Base-by-base conservation (phyloP, 2,113 vertebrate species). In the Vimba vimba region DNA sequence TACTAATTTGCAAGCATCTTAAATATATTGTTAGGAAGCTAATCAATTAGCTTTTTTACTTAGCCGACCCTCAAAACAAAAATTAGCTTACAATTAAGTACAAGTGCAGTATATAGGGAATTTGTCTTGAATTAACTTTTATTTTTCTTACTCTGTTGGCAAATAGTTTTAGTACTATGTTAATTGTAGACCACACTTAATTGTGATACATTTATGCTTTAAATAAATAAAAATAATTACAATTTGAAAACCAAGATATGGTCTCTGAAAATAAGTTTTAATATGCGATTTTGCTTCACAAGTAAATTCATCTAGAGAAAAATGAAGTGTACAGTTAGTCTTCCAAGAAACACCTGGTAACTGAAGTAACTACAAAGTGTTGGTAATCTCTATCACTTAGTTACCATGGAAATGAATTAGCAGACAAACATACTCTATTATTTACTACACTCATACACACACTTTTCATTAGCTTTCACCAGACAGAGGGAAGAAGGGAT, bases 381-480 rank as follows among this genome's bases (percentile, higher is more conserved):
- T 78, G 76, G 9, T 52, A 45, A n/a, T 33, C 47, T 33, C 52
- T 59, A 36, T 78, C 19, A 57, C 25, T 78, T 33, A 36, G 50
- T 78, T 10, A 78, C 52, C 52, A 33, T 33, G 27, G 27, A 4
- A 78, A 57, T 36, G 19, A 78, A 57, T 57, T 23, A 78, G 27
- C 7, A 25, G 19, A 78, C 50, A 77, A 71, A 43, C 21, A 21
- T 73, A 7, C 69, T 73, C 69, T 39, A 73, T 45, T 73, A n/a
- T n/a, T 45, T 73, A 73, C 10, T n/a, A 73, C 23, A 73, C 39
- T 45, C 23, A 45, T 36, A 33, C 68, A 71, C 68, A 73, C 68
- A 71, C 33, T 74, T 47, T 74, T 74, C 71, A 74, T 74, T 74
- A 74, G 71, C 23, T 0, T 74, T 74, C 71, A 74, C 23, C 21